Conservation (phyloP, 2,797 vertebrate species). For the Hybognathus amarus region DNA sequence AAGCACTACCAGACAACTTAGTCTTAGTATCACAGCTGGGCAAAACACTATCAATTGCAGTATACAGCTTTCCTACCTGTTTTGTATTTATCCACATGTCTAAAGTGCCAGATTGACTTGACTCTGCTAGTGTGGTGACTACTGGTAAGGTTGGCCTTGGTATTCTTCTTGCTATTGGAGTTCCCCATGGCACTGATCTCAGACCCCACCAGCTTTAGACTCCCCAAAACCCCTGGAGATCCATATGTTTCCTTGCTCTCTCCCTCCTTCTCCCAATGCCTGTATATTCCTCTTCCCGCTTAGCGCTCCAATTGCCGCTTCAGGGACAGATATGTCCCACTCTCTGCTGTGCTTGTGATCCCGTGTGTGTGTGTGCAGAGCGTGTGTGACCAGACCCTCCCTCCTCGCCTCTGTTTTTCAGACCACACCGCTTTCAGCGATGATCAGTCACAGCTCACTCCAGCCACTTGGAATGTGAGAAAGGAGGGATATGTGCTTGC, state of each 20-base stretch:
- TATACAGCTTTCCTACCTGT: constrained; percentile 70
- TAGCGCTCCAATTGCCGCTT: constrained; percentile 31
- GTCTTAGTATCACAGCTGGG: background rate
- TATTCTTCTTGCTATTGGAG: constrained; percentile 76
- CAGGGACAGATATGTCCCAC: constrained; percentile 42
- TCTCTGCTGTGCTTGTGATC: constrained; percentile 40
- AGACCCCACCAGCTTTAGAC: constrained; percentile 54
- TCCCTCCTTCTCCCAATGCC: constrained; percentile 5
- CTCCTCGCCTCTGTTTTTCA: constrained; percentile 48
- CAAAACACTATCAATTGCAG: background rate
- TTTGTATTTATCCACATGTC: constrained; percentile 68
- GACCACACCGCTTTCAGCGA: constrained; percentile 57
- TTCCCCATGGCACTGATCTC: constrained; percentile 76
- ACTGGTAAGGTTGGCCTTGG: constrained; percentile 44
- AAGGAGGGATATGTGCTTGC: constrained; percentile 56
- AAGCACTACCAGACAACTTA: background rate
- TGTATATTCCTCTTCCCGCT: constrained; percentile 36
- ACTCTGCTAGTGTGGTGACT: constrained; percentile 57
- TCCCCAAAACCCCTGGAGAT: constrained; percentile 25
- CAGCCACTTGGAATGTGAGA: constrained; percentile 54
- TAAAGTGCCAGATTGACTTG: constrained; percentile 70
- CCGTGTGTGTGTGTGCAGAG: constrained; percentile 44
- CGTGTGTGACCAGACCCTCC: constrained; percentile 37
- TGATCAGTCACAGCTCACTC: constrained; percentile 60
- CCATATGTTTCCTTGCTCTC: constrained; percentile 53